Evolutionary conservation across 2,888 invertebrate species (phyloP), one percentile per base, ranked within the genome.

Genomic region (Stenoptilia bipunctidactyla): DNA sequence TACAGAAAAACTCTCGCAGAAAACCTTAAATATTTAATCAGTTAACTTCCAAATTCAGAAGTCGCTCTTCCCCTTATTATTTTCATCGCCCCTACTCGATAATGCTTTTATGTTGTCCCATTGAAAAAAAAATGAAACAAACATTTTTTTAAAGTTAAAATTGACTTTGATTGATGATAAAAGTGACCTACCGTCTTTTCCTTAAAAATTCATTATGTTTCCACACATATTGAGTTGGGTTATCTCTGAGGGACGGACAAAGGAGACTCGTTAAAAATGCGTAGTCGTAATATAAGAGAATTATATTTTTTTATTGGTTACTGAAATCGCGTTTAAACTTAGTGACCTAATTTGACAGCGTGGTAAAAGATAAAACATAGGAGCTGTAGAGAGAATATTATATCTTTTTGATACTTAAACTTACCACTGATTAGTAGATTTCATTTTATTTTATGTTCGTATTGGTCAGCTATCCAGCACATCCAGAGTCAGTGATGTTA

Each of bases 131-230:
- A 70, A 68, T 64, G 53, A 63, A 66, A 69, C 66, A 71, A 69
- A 66, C 61, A 66, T 66, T 66, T 62, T 66, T 79, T 80, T 77
- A 66, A 80, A 82, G 69, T 79, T 72, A 59, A 69, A 79, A 75
- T 75, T 73, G 79, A 70, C 74, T 69, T 75, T 80, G 82, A 80
- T 72, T 64, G 71, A 74, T 76, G 76, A 70, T 65, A 62, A 51
- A 45, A 57, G 57, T 72, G 76, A 74, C 75, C 76, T 66, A 9
- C 55, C 65, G 63, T 74, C 79, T 79, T 77, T 65, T 49, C 47
- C 48, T 80, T 48, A 71, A 79, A 74, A 70, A 82, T 82, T 77
- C 61, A 80, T 45, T 55, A 53, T 36, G 49, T 53, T 63, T 72
- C 66, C 66, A 61, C 72, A 61, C 53, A 30, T 12, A 30, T 55